phyloP scores from a whole-genome alignment of 2,888 invertebrate genomes.

The Platycnemis pennipes region DNA sequence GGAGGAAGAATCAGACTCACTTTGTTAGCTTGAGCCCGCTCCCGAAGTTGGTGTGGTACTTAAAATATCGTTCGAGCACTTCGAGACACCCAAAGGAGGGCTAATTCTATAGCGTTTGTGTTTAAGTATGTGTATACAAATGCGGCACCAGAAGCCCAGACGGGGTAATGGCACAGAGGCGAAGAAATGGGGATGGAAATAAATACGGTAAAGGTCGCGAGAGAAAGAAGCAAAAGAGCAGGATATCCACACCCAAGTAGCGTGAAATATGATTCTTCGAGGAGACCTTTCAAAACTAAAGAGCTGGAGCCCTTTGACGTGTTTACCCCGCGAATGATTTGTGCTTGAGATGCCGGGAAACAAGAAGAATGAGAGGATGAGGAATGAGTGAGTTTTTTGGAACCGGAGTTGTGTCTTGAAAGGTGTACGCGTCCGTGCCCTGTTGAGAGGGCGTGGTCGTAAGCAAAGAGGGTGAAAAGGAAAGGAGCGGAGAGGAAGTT shows the following conservation, averaged over 20 bases:
- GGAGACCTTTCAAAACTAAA: slow-evolving; percentile 60
- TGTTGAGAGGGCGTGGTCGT: slow-evolving; percentile 50
- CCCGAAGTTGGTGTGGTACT: slow-evolving; percentile 26
- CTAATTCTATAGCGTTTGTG: slow-evolving; percentile 8
- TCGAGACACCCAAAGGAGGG: slow-evolving; percentile 28
- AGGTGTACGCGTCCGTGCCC: neutral
- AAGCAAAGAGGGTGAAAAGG: neutral
- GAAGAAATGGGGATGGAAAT: neutral
- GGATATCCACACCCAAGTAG: slow-evolving; percentile 51
- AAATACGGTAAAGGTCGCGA: neutral
- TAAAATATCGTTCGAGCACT: neutral
- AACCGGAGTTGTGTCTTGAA: slow-evolving; percentile 15
- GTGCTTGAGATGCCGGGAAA: slow-evolving; percentile 56
- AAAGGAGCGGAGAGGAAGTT: neutral
- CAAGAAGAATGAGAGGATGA: slow-evolving; percentile 58
- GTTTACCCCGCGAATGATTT: slow-evolving; percentile 63
- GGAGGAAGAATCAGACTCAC: neutral
- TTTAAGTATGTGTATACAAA: slow-evolving; percentile 13
- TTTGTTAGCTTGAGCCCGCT: neutral
- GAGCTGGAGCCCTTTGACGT: slow-evolving; percentile 56
- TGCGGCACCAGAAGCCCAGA: slow-evolving; percentile 1
- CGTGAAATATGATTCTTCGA: slow-evolving; percentile 61
- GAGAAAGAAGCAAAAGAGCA: neutral
- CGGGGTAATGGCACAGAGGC: neutral
- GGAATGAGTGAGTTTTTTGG: slow-evolving; percentile 61